These are phyloP conservation scores for Lytechinus pictus DNA, from an alignment of 35 echinoderm and acorn worm genomes.

Conservation along the genomic window DNA sequence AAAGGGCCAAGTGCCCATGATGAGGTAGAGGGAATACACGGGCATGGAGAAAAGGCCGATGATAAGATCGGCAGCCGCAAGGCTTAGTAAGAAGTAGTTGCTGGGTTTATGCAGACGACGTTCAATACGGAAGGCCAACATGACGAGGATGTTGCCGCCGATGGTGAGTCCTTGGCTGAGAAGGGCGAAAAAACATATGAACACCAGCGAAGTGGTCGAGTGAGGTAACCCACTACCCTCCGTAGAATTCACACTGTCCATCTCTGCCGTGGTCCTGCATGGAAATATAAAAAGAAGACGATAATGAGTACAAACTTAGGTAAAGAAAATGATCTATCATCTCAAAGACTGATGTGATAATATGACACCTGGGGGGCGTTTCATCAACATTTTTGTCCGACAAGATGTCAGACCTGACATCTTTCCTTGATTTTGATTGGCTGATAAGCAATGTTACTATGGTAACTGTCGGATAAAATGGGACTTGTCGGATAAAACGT, in stretches of 20 bases:
- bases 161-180: constrained; percentile 87
- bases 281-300: background rate
- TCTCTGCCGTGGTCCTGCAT: background rate
- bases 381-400: too few species aligned
- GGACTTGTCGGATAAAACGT: too few species aligned
- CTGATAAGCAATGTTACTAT: too few species aligned
- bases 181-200: constrained; percentile 85
- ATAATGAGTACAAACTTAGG: background rate
- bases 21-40: constrained; percentile 91
- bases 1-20: constrained; percentile 89
- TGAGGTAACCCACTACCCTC: constrained; percentile 53
- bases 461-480: too few species aligned
- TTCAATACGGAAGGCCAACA: constrained; percentile 91
- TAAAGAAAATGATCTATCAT: too few species aligned
- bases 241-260: constrained; percentile 27
- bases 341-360: too few species aligned
- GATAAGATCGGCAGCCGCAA: constrained; percentile 94
- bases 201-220: constrained; percentile 61
- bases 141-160: constrained; percentile 93
- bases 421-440: too few species aligned
- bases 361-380: too few species aligned
- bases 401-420: too few species aligned
- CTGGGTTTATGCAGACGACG: constrained; percentile 93
- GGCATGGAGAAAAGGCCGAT: constrained; percentile 98
- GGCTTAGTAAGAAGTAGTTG: constrained; percentile 98